phyloP scores from a whole-genome alignment of 2,113 vertebrate species.

The Thryonomys swinderianus region DNA sequence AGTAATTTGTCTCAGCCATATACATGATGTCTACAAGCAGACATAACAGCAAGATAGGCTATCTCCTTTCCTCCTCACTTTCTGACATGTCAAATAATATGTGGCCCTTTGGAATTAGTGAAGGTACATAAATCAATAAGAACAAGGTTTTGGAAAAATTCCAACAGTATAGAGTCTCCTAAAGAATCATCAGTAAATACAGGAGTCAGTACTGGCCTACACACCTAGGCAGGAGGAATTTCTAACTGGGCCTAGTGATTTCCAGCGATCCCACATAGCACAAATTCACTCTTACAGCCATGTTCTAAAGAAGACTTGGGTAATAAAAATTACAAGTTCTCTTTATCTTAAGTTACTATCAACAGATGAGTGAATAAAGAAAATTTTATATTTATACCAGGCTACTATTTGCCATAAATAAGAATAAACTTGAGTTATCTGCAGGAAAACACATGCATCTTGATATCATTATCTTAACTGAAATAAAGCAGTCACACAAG shows the following conservation, averaged over 20 bases:
- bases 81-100: background rate
- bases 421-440: background rate
- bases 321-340: background rate
- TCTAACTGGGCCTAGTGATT: background rate
- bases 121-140: background rate
- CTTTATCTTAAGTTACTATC: background rate
- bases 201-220: background rate
- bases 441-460: background rate
- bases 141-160: slow-evolving; percentile 7
- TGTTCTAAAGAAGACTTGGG: background rate
- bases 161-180: background rate
- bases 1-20: background rate
- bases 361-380: background rate
- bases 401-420: background rate
- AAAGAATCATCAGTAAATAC: background rate
- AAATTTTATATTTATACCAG: background rate
- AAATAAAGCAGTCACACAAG: background rate
- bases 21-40: background rate
- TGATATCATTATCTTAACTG: background rate
- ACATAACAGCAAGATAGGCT: background rate
- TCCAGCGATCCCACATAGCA: background rate
- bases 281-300: background rate
- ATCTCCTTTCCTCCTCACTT: background rate
- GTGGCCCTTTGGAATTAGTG: background rate
- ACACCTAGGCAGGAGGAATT: background rate